phyloP scores from a whole-genome alignment of 2,888 invertebrate genomes.

The Cinara cedri region DNA sequence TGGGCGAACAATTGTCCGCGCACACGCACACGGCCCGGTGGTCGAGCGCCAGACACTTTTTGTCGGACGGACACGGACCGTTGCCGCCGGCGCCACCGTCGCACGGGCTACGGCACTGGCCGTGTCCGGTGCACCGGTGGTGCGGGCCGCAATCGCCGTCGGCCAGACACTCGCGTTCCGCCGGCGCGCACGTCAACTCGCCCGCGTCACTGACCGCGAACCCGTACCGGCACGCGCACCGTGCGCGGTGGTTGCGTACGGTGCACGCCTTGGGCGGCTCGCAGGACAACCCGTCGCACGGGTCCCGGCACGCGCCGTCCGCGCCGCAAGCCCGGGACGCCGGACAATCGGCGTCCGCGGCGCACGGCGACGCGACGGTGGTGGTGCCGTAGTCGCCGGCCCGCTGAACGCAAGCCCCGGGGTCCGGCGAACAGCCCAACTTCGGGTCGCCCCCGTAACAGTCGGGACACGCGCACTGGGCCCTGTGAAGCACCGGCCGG shows the following conservation, averaged over 20 bases:
- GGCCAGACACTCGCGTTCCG: conserved; percentile 78
- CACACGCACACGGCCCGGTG: conserved; percentile 88
- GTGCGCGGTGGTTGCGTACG: conserved; percentile 81
- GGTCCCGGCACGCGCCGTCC: conserved; percentile 58
- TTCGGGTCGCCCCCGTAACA: conserved; percentile 85
- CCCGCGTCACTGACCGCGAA: conserved; percentile 87
- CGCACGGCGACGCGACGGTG: conserved; percentile 20
- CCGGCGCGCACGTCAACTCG: conserved; percentile 85
- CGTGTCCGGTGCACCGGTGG: conserved; percentile 78
- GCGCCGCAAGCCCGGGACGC: conserved; percentile 55
- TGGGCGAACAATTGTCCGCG: conserved; percentile 83
- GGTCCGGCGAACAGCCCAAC: conserved; percentile 78
- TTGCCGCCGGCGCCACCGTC: conserved; percentile 68
- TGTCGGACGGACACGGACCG: conserved; percentile 78
- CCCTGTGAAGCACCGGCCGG: conserved; percentile 81
- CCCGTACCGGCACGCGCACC: conserved; percentile 87
- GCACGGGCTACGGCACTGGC: conserved; percentile 87
- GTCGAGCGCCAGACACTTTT: conserved; percentile 85
- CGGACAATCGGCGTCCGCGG: conserved; percentile 55
- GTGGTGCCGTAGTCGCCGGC: conserved; percentile 6
- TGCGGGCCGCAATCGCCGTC: conserved; percentile 86
- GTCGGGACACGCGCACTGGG: conserved; percentile 86
- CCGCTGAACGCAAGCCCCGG: conserved; percentile 62
- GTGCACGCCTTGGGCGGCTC: conserved; percentile 78
- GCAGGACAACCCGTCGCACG: conserved; percentile 55